Base-by-base conservation (phyloP, 2,113 vertebrate genomes). In the Ia io region DNA sequence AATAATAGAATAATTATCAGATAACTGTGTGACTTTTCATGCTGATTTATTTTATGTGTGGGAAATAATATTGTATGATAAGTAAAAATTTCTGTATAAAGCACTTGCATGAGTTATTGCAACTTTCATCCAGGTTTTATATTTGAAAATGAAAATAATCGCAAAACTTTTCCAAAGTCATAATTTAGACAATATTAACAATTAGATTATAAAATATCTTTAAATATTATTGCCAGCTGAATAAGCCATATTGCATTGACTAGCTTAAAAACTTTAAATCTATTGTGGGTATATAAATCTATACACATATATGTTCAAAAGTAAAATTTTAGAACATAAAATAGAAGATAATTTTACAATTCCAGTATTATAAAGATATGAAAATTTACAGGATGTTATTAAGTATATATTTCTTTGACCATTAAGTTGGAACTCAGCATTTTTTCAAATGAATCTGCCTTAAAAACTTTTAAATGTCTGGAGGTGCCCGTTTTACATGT, bases 101-200 rank as follows among this genome's bases (percentile, higher is more conserved):
- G 5, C 35, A 65, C 11, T 94, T 90, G n/a, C n/a, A 32, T 89
- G 28, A 69, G 5, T 93, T 79, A 69, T 35, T 79, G 14, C n/a
- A 87, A 70, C 16, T 40, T 49, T 76, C 3, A 16, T 59, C 93
- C 49, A 51, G 11, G 23, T 73, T 90, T 95, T 71, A 40, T 28
- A 84, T 80, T 90, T 95, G 51, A 76, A 90, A 93, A 47, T 78
- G 9, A 63, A 80, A 92, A 51, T 44, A 70, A n/a, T 93, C 16
- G 49, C 28, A 87, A 56, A 93, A 80, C 6, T 95, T 95, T 83
- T 63, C n/a, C 25, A 77, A 76, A 94, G n/a, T 71, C 56, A 44
- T 71, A 76, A 92, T 73, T 53, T 87, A 93, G 51, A 77, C 83
- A 90, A 83, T 40, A 59, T 78, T 90, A 80, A 22, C 40, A 95